phyloP scores from a whole-genome alignment of 1,140 invertebrate genomes.

The Thaumatotibia leucotreta region DNA sequence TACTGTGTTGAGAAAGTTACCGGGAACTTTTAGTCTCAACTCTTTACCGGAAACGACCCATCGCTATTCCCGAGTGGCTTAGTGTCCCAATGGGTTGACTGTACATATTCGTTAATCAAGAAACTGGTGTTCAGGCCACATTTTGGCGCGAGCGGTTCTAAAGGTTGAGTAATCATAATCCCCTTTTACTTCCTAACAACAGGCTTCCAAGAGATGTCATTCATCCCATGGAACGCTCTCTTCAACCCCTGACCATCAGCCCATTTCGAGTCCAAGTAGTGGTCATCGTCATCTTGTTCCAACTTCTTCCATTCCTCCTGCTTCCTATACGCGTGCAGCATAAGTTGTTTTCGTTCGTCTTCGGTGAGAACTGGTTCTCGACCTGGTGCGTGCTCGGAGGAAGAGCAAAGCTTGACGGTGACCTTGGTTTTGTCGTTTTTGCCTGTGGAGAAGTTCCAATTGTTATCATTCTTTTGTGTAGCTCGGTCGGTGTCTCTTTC shows the following conservation, averaged over 20 bases:
- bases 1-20: too few species aligned
- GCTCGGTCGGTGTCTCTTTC: too few species aligned
- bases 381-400: constrained; percentile 88
- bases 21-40: too few species aligned
- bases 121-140: too few species aligned
- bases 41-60: too few species aligned
- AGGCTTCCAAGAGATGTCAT: constrained; percentile 80
- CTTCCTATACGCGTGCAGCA: constrained; percentile 89
- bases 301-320: constrained; percentile 81
- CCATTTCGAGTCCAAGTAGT: constrained; percentile 88
- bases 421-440: constrained; percentile 94
- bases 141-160: too few species aligned
- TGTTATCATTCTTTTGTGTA: too few species aligned
- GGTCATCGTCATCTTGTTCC: constrained; percentile 89
- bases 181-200: constrained; percentile 22
- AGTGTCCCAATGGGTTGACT: too few species aligned
- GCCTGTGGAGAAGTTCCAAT: constrained; percentile 35
- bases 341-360: constrained; percentile 90
- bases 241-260: constrained; percentile 87
- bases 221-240: constrained; percentile 79
- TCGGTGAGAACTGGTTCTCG: constrained; percentile 92
- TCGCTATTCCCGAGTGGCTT: too few species aligned
- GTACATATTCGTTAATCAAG: too few species aligned
- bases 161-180: too few species aligned
- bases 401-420: constrained; percentile 82